Conservation (phyloP, 1,140 invertebrate species). For the Cyclina sinensis region DNA sequence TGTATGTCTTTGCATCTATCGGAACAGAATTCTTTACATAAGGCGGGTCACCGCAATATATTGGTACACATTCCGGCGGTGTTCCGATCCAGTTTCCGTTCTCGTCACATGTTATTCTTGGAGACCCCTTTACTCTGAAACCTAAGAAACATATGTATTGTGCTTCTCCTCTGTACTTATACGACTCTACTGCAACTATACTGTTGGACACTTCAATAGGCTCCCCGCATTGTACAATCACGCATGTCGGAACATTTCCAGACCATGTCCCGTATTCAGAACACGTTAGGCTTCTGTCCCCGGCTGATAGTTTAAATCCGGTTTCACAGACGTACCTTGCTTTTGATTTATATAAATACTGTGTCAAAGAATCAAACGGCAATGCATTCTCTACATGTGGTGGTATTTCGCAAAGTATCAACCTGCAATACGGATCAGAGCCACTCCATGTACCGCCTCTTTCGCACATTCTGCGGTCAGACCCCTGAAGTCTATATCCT, state of each 20-base stretch:
- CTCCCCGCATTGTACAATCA: slow-evolving; percentile 46
- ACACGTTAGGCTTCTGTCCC: slow-evolving; percentile 49
- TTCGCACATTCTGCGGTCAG: slow-evolving; percentile 47
- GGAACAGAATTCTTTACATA: slow-evolving; percentile 70
- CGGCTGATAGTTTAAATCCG: slow-evolving; percentile 69
- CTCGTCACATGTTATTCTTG: slow-evolving; percentile 54
- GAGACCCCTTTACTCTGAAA: slow-evolving; percentile 63
- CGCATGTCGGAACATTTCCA: slow-evolving; percentile 89
- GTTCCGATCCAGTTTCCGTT: slow-evolving; percentile 60
- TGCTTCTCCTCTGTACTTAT: slow-evolving; percentile 22
- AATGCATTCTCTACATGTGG: slow-evolving; percentile 60
- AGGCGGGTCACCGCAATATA: slow-evolving; percentile 69
- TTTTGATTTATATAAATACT: slow-evolving; percentile 53
- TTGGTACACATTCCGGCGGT: slow-evolving; percentile 61
- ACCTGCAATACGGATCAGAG: slow-evolving; percentile 67
- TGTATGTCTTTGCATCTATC: slow-evolving; percentile 76
- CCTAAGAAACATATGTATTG: slow-evolving; percentile 62
- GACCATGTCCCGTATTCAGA: slow-evolving; percentile 87
- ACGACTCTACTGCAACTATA: not conserved
- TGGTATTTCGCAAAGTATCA: slow-evolving; percentile 69
- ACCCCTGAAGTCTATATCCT: slow-evolving; percentile 66
- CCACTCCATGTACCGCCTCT: slow-evolving; percentile 65
- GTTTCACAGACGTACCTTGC: slow-evolving; percentile 72
- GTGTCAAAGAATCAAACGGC: slow-evolving; percentile 8
- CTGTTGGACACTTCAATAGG: slow-evolving; percentile 16